Evolutionary conservation across 37 sponge, comb jelly and placozoan genomes (phyloP).

Genomic region (Diacarnus erythraeanus): DNA sequence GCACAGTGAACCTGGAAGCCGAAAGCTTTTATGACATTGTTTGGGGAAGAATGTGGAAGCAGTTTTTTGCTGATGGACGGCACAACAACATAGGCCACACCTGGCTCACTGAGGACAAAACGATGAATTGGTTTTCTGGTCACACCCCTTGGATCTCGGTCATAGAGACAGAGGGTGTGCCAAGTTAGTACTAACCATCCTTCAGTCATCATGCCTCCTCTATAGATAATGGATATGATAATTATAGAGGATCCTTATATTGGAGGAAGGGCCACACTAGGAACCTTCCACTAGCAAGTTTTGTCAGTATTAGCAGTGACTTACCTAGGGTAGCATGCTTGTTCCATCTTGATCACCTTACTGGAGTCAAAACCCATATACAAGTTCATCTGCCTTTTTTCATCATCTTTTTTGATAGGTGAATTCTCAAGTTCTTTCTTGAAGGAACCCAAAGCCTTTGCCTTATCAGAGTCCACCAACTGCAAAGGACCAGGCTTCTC

Average conservation of each 20-base stretch:
- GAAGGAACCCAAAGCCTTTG: too few relatives aligned
- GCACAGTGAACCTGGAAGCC: slow-evolving; percentile 9
- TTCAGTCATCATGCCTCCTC: slow-evolving; percentile 16
- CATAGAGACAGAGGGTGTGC: slow-evolving; percentile 23
- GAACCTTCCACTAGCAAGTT: too few relatives aligned
- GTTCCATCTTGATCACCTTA: slow-evolving; percentile 22
- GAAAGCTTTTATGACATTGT: slow-evolving; percentile 1
- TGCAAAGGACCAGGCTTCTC: too few relatives aligned
- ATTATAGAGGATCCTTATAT: too few relatives aligned
- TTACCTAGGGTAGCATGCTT: not conserved
- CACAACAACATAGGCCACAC: slow-evolving; percentile 3
- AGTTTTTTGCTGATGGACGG: not conserved
- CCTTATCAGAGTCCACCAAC: too few relatives aligned
- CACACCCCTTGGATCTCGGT: slow-evolving; percentile 23
- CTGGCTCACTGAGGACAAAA: slow-evolving; percentile 14
- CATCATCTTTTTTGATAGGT: not conserved
- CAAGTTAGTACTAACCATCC: slow-evolving; percentile 47
- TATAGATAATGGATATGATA: not conserved
- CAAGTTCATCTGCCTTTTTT: too few relatives aligned
- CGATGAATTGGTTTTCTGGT: slow-evolving; percentile 13
- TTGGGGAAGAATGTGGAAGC: not conserved
- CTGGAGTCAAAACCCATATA: not conserved
- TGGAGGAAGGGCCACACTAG: too few relatives aligned
- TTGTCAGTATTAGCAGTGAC: too few relatives aligned
- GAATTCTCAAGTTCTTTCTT: too few relatives aligned